These are phyloP conservation scores for Caenorhabditis remanei DNA, from an alignment of 1,140 invertebrate genomes.

Conservation along the genomic window DNA sequence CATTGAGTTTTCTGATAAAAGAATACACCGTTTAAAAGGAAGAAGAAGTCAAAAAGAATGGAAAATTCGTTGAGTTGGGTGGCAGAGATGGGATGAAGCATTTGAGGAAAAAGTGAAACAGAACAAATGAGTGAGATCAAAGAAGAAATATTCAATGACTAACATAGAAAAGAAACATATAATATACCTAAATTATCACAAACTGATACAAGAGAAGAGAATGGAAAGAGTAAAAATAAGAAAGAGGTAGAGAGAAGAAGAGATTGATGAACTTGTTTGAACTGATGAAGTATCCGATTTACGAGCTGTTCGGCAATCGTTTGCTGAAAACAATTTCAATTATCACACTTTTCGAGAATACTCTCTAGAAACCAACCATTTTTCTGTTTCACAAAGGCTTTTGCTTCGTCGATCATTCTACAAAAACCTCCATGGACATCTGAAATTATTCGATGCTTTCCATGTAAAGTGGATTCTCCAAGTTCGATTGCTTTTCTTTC, in stretches of 20 bases:
- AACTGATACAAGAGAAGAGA: constrained; percentile 11
- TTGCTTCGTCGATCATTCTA: constrained; percentile 74
- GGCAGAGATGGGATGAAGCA: constrained; percentile 10
- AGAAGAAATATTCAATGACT: not conserved
- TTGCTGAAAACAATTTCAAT: not conserved
- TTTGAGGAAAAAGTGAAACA: constrained; percentile 7
- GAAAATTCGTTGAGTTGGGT: not conserved
- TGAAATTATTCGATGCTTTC: constrained; percentile 72
- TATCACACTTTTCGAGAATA: not conserved
- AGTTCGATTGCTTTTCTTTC: constrained; percentile 75
- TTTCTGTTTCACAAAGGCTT: constrained; percentile 60
- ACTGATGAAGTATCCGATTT: constrained; percentile 1
- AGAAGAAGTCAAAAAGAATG: not conserved
- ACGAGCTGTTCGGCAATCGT: constrained; percentile 30
- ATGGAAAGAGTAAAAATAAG: not conserved
- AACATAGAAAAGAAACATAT: not conserved
- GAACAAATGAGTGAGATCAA: constrained; percentile 15
- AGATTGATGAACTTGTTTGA: not conserved
- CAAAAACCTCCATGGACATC: constrained; percentile 74
- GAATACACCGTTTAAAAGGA: constrained; percentile 19
- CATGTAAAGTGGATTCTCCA: constrained; percentile 65
- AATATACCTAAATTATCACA: constrained; percentile 25
- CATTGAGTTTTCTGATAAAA: not conserved
- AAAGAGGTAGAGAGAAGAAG: not conserved
- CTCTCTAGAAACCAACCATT: not conserved